A percentile compares a stretch with the other conserved stretches of the same genome.
Evolutionary conservation across 2,888 invertebrate species (phyloP).

Genomic region (Periphyllus acericola): DNA sequence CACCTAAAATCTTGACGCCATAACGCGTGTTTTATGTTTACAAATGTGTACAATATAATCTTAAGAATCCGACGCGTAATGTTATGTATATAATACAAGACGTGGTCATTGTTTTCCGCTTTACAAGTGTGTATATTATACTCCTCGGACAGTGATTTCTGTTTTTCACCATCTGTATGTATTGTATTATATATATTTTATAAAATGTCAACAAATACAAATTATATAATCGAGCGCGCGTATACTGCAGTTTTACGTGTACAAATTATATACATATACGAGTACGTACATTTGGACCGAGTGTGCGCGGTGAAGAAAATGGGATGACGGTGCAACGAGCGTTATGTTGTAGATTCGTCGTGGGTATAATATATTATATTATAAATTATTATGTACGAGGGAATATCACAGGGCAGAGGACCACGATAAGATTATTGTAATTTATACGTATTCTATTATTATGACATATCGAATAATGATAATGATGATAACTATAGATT

Average conservation of each 20-base stretch:
- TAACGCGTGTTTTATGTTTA: no score
- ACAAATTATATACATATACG: background rate
- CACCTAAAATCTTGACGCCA: background rate
- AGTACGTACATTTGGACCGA: background rate
- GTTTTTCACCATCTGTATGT: background rate
- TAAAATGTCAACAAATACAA: constrained; percentile 37
- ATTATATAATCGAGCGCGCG: background rate
- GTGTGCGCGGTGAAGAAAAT: constrained; percentile 22
- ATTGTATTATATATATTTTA: background rate
- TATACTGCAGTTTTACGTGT: background rate
- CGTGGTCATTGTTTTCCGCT: constrained; percentile 30
- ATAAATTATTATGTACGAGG: background rate
- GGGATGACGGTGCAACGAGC: constrained; percentile 20
- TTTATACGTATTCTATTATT: background rate
- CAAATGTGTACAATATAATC: background rate
- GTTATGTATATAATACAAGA: background rate
- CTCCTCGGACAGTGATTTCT: constrained; percentile 19
- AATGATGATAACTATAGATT: background rate
- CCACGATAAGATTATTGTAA: background rate
- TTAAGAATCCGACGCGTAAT: background rate
- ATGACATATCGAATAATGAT: background rate
- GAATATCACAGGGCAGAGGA: background rate
- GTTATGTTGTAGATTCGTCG: background rate
- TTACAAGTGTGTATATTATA: background rate
- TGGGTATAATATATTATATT: background rate